These are phyloP conservation scores for Anisognathus igniventris DNA, from an alignment of 2,797 vertebrate genomes.

Conservation along the genomic window DNA sequence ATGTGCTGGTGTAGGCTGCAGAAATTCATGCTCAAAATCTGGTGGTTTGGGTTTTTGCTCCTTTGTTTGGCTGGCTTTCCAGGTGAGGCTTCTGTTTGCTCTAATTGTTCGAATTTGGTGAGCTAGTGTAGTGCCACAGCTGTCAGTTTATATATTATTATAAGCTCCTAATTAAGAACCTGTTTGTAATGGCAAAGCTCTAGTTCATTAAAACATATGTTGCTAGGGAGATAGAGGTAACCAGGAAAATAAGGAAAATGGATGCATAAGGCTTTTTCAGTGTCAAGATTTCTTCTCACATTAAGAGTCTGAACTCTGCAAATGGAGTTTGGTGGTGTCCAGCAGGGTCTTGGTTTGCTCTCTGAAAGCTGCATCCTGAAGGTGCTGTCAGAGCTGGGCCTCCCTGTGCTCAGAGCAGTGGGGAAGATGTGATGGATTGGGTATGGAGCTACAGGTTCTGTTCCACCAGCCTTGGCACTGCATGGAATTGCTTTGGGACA, in stretches of 20 bases:
- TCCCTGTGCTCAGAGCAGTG: not conserved
- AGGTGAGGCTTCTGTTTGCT: not conserved
- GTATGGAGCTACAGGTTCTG: fast-evolving
- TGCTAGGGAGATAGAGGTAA: not conserved
- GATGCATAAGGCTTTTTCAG: not conserved
- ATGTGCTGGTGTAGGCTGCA: not conserved
- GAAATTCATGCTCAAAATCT: not conserved
- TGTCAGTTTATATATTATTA: conserved; percentile 29
- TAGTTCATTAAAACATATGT: conserved; percentile 1
- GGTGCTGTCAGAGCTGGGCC: not conserved
- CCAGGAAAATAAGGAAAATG: not conserved
- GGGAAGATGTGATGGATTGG: not conserved
- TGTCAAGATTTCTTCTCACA: not conserved
- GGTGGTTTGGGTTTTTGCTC: not conserved
- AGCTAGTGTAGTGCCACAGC: conserved; percentile 1
- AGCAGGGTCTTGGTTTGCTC: not conserved
- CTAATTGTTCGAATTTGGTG: not conserved
- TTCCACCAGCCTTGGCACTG: not conserved
- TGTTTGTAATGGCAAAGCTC: conserved; percentile 20
- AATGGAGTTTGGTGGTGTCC: not conserved
- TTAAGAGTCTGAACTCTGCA: not conserved
- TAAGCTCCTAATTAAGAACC: conserved; percentile 47
- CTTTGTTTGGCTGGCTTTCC: not conserved
- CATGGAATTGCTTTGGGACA: not conserved
- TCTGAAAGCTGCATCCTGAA: not conserved